phyloP scores from a whole-genome alignment of 2,888 invertebrate species.

The Melieria picta region DNA sequence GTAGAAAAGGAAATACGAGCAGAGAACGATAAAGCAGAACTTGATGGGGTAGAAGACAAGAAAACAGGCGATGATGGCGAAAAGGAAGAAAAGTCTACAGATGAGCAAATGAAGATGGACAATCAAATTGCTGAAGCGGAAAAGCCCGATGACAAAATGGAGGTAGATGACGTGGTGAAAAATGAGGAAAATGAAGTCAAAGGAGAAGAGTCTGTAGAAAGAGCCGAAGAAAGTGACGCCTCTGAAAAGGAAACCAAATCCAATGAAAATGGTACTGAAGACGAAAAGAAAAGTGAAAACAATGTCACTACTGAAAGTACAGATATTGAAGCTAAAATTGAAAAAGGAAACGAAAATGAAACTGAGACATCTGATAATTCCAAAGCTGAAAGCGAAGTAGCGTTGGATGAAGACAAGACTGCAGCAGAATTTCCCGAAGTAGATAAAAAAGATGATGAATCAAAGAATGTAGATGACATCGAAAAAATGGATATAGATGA shows the following conservation, averaged over 20 bases:
- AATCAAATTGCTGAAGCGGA: too few relatives aligned
- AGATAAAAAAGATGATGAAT: slow-evolving; percentile 9
- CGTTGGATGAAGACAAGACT: slow-evolving; percentile 11
- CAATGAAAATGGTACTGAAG: slow-evolving; percentile 25
- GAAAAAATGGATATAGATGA: slow-evolving; percentile 43
- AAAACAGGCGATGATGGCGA: neutral
- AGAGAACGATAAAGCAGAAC: neutral
- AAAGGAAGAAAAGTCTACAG: neutral
- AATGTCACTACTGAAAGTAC: slow-evolving; percentile 42
- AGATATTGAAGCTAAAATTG: slow-evolving; percentile 46
- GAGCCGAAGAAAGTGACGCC: slow-evolving; percentile 38
- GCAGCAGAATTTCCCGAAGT: neutral
- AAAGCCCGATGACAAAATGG: neutral
- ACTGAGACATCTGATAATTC: neutral
- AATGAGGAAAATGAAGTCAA: slow-evolving; percentile 1
- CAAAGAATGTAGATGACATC: slow-evolving; percentile 25
- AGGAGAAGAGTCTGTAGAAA: slow-evolving; percentile 30
- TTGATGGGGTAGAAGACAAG: slow-evolving; percentile 6
- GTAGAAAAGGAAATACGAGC: neutral
- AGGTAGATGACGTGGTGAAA: slow-evolving; percentile 10
- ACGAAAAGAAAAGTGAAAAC: slow-evolving; percentile 28
- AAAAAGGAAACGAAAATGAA: slow-evolving; percentile 6
- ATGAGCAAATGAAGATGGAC: slow-evolving; percentile 7
- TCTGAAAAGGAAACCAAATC: slow-evolving; percentile 15
- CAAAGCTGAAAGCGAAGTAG: slow-evolving; percentile 9